Evolutionary conservation across 2,113 vertebrate species (phyloP).

Genomic region (Dolichallabes microphthalmus): DNA sequence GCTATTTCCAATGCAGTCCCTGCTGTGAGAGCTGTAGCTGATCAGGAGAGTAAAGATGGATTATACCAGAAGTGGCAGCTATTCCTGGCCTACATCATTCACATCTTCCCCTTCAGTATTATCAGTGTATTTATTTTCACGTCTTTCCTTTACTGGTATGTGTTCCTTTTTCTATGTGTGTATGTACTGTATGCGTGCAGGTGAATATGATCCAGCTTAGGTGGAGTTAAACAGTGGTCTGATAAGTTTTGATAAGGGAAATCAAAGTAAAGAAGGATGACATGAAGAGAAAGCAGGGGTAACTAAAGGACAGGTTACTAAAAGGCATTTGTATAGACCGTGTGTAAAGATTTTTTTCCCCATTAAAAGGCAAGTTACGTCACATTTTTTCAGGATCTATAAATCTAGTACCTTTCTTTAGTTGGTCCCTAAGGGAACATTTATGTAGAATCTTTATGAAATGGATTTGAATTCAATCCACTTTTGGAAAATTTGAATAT

Average conservation of each 20-base stretch:
- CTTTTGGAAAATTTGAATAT: not conserved
- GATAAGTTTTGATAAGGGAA: slow-evolving; percentile 11
- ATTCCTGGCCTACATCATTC: slow-evolving; percentile 88
- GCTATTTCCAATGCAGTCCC: slow-evolving; percentile 72
- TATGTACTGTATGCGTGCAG: not conserved
- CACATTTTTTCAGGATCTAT: too few species aligned
- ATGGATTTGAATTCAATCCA: not conserved
- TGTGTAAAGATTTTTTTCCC: not conserved
- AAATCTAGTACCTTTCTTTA: not conserved
- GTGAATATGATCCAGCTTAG: not conserved
- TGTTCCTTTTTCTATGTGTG: not conserved
- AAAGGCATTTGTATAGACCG: not conserved
- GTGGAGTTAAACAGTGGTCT: not conserved
- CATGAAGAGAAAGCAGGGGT: not conserved
- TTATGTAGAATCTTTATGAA: not conserved
- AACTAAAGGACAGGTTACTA: slow-evolving; percentile 22
- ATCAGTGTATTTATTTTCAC: slow-evolving; percentile 80
- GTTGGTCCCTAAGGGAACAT: not conserved
- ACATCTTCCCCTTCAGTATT: slow-evolving; percentile 89
- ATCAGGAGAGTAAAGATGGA: slow-evolving; percentile 93
- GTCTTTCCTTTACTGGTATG: slow-evolving; percentile 85
- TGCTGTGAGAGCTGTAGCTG: slow-evolving; percentile 82
- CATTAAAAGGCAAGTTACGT: not conserved
- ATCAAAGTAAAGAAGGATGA: not conserved
- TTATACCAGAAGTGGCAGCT: slow-evolving; percentile 95